Percentiles rank a stretch among this genome's conserved stretches.
Conservation (phyloP, 2,113 vertebrate species). For the Turnix velox region DNA sequence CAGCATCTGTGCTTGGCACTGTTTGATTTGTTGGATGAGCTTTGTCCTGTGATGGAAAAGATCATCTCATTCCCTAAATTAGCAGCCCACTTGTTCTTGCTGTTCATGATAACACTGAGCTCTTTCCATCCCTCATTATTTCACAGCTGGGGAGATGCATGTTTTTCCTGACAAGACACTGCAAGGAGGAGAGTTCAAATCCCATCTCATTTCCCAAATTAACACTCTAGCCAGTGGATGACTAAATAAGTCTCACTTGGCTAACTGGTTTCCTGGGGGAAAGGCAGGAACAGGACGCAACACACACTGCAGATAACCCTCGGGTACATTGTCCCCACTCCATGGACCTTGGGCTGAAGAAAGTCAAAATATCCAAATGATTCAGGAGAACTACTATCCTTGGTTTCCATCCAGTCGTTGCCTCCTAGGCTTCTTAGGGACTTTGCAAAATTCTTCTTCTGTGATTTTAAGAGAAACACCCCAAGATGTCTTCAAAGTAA, state of each 20-base stretch:
- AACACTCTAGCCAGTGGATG: neutral
- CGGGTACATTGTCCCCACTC: neutral
- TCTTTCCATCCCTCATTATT: neutral
- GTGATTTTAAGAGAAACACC: neutral
- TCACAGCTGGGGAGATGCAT: neutral
- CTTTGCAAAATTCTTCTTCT: neutral
- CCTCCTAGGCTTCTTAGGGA: neutral
- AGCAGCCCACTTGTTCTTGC: neutral
- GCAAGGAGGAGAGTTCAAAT: neutral
- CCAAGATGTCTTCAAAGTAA: neutral
- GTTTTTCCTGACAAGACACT: neutral
- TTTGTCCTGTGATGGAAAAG: neutral
- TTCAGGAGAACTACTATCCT: neutral
- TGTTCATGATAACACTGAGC: neutral
- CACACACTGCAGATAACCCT: neutral
- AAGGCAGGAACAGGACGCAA: neutral
- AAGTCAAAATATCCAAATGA: neutral
- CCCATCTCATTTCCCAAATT: neutral
- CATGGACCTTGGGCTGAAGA: neutral
- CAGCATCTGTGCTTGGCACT: neutral
- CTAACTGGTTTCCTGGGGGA: neutral
- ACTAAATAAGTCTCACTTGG: neutral
- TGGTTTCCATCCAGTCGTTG: neutral
- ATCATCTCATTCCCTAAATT: conserved; percentile 15
- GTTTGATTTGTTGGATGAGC: neutral